Evolutionary conservation across 2,113 vertebrate species (phyloP).

Genomic region (Stigmatopora nigra): DNA sequence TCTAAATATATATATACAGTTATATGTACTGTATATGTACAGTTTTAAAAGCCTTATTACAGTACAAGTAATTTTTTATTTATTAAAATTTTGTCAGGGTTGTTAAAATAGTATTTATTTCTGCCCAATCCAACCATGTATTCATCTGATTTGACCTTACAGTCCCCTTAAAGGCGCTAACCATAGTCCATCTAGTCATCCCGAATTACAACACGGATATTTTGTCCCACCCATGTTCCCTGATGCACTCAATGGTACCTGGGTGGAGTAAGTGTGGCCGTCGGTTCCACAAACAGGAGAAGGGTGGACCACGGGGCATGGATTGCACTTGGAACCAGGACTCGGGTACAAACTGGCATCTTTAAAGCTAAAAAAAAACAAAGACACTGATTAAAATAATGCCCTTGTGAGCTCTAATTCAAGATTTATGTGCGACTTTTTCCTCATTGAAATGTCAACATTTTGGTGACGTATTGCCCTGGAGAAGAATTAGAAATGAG

Average conservation of each 20-base stretch:
- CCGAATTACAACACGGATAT: not conserved
- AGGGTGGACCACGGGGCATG: constrained; percentile 80
- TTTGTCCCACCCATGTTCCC: not conserved
- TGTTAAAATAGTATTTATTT: too few relatives aligned
- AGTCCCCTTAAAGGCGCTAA: too few relatives aligned
- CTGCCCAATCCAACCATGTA: too few relatives aligned
- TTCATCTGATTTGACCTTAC: too few relatives aligned
- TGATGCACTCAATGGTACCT: constrained; percentile 61
- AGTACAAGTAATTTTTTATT: too few relatives aligned
- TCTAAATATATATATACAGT: too few relatives aligned
- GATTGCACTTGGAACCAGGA: constrained; percentile 80
- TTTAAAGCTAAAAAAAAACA: constrained; percentile 74
- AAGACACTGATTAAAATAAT: not conserved
- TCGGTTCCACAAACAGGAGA: constrained; percentile 89
- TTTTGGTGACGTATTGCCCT: constrained; percentile 36
- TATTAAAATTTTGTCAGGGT: too few relatives aligned
- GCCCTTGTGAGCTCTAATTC: constrained; percentile 20
- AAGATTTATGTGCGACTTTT: constrained; percentile 52
- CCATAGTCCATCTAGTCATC: not conserved
- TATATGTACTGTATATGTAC: too few relatives aligned
- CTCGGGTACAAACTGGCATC: constrained; percentile 77
- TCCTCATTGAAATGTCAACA: constrained; percentile 33
- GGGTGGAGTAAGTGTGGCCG: constrained; percentile 86
- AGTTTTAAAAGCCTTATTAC: too few relatives aligned
- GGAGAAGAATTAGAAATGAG: constrained; percentile 52